Conservation (phyloP, 2,797 vertebrate species). For the Sylvilagus floridanus region DNA sequence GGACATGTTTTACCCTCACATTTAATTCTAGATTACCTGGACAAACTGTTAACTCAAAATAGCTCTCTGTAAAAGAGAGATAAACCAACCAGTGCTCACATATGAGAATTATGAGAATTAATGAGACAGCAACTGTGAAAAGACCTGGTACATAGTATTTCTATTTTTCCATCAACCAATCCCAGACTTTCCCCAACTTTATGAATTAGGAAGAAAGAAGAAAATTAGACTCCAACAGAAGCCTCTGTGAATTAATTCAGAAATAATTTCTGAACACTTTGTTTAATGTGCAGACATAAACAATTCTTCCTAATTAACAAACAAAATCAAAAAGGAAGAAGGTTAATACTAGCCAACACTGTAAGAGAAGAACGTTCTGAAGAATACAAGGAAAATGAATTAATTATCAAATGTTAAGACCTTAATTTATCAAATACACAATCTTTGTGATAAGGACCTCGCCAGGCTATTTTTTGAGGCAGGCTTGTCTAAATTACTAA, state of each 20-base stretch:
- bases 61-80: neutral
- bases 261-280: constrained; percentile 14
- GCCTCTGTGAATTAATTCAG: constrained; percentile 37
- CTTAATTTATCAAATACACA: neutral
- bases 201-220: neutral
- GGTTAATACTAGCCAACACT: neutral
- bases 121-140: neutral
- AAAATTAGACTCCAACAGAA: neutral
- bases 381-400: neutral
- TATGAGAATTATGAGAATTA: neutral
- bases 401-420: neutral
- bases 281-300: constrained; percentile 49
- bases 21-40: neutral
- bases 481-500: neutral
- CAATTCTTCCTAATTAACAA: constrained; percentile 26
- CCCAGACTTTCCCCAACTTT: constrained; percentile 4
- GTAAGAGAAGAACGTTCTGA: neutral
- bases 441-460: neutral
- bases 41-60: neutral
- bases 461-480: neutral
- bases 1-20: neutral
- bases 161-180: neutral
- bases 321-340: constrained; percentile 11
- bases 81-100: neutral
- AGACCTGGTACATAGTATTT: neutral